Evolutionary conservation across 2,888 invertebrate genomes (phyloP), one percentile per base, ranked within the genome.

Genomic region (Sepiola atlantica): DNA sequence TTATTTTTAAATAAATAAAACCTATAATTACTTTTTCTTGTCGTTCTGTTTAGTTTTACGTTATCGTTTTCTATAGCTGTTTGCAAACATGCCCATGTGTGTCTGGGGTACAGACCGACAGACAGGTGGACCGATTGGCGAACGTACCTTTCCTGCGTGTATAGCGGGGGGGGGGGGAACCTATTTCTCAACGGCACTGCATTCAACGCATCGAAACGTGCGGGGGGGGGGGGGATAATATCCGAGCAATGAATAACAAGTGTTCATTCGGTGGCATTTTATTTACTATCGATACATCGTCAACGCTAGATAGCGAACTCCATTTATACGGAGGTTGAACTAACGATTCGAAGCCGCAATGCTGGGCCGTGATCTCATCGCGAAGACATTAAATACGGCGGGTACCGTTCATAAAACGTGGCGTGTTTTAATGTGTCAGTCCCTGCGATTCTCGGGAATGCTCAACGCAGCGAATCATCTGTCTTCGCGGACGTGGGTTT

Each of bases 71-170:
- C 14, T 18, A 77, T 77, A n/a, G 28, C 77, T 28, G n/a, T 77
- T 77, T 77, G 77, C 28, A 77, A 77, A 77, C 77, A 77, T 77
- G 77, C n/a, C 77, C 77, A 77, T 77, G 77, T n/a, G 77, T 61
- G 57, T 57, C 57, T 21, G 57, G 20, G 28, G 28, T 24, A 61
- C 28, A 32, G 77, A n/a, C 77, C 10, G 77, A 77, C 77, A 77
- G n/a, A 77, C 77, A 77, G 77, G 77, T 77, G 77, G n/a, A 77
- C n/a, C 18, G 14, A 77, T 3, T 57, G n/a, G 77, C n/a, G n/a
- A 77, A 77, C n/a, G 77, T 77, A 77, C 77, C 77, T 77, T 77
- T 77, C 3, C n/a, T 61, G 61, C 28, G 24, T 61, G 24, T 24
- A n/a, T n/a, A n/a, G 45, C 45, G 45, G 2, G 2, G 45, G 2